Evolutionary conservation across 2,113 vertebrate genomes (phyloP), one percentile per base, ranked within the genome.

Genomic region (Erythrocercus mccallii): DNA sequence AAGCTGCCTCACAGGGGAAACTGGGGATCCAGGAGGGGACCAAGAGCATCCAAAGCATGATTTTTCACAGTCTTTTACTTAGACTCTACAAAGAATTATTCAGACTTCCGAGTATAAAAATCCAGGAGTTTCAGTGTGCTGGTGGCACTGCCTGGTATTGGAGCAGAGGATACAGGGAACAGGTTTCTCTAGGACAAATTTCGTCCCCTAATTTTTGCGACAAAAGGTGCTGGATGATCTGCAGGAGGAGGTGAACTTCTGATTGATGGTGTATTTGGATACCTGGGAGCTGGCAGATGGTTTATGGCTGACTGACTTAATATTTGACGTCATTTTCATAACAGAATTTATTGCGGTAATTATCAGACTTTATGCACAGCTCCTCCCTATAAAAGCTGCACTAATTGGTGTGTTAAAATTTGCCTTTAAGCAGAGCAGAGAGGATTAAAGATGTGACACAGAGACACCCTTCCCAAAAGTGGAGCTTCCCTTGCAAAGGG

Each of bases 331-430:
- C 53, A 81, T n/a, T 90, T 95, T 74, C 93, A 50, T 73, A 94
- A 61, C 69, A 65, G 53, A 93, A 91, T 94, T 95, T 91, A 97
- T 62, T 61, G 77, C 4, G 4, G 77, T 23, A 80, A 91, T 94
- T 93, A 94, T 72, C 42, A 4, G 23, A 53, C n/a, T 92, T 92
- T 86, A 89, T 62, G 81, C 61, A 79, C 27, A 35, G 28, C 72
- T 89, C 77, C 45, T 96, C 83, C 83, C 50, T 50, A 6, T 51
- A 58, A 93, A 95, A 65, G 17, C 77, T 94, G 74, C 20, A 28
- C 16, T 91, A 91, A 92, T 69, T 88, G 57, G 12, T 48, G 50
- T 71, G 77, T 50, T 58, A 69, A 81, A 79, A 66, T n/a, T 9
- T 66, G 77, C 31, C 28, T 81, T 74, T 57, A 54, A 94, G 78